These are phyloP conservation scores for Cryptoblepharus egeriae DNA, from an alignment of 2,797 vertebrate species.

Conservation along the genomic window DNA sequence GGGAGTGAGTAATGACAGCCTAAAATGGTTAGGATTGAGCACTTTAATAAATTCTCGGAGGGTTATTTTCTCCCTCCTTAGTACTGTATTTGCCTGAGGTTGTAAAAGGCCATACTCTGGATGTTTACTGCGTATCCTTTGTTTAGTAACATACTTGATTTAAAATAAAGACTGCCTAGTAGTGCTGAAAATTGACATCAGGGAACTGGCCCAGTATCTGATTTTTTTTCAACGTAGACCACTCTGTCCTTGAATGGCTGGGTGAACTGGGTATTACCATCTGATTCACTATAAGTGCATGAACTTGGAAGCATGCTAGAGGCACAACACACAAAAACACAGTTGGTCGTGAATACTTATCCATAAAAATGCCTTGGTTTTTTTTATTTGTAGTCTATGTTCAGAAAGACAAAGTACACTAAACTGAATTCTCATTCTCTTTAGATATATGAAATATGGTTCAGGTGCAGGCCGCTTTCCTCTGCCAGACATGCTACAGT, in stretches of 20 bases:
- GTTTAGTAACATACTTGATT: neutral
- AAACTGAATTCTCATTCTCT: neutral
- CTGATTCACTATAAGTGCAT: neutral
- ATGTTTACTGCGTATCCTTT: neutral
- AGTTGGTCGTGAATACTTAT: neutral
- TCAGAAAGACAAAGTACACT: rapidly evolving
- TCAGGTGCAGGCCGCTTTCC: conserved; percentile 89
- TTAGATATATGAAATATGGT: conserved; percentile 92
- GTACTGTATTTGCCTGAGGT: neutral
- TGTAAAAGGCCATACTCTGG: neutral
- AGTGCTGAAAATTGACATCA: neutral
- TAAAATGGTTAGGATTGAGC: no score
- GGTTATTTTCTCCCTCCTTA: no score
- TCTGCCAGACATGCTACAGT: conserved; percentile 93
- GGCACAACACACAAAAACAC: neutral
- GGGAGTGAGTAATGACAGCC: no score
- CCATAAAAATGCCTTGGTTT: neutral
- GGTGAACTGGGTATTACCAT: neutral
- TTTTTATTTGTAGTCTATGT: neutral
- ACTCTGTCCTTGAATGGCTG: no score
- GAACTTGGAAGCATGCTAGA: neutral
- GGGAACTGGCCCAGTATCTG: no score
- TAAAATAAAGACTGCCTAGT: no score
- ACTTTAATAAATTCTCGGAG: no score
- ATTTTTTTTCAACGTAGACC: no score